Evolutionary conservation across 1,140 invertebrate species (phyloP).

Genomic region (Zaprionus ghesquierei): DNA sequence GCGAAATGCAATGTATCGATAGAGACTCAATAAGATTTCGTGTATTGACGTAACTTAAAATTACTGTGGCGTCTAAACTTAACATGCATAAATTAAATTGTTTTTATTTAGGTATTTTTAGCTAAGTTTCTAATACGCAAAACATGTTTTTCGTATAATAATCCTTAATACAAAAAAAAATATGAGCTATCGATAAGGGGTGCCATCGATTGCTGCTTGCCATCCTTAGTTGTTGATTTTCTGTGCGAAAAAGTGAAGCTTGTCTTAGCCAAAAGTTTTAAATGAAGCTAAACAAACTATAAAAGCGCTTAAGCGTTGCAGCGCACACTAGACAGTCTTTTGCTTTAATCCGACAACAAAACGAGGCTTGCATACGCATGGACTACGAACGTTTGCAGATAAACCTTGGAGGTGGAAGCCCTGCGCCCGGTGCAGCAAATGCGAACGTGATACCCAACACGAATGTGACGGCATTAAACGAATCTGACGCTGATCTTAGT

Average conservation of each 20-base stretch:
- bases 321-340: background rate
- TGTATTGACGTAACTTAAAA: background rate
- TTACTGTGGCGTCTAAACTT: background rate
- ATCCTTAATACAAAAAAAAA: background rate
- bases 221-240: constrained; percentile 72
- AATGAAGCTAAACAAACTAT: constrained; percentile 15
- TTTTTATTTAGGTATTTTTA: background rate
- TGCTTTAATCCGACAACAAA: background rate
- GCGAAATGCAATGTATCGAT: background rate
- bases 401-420: constrained; percentile 45
- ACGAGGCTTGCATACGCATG: constrained; percentile 31
- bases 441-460: constrained; percentile 24
- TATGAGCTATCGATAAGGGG: background rate
- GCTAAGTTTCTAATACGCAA: background rate
- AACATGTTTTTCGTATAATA: background rate
- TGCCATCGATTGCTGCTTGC: constrained; percentile 12
- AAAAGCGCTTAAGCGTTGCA: constrained; percentile 11
- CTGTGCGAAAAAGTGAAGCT: constrained; percentile 53
- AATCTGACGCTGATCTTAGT: constrained; percentile 37
- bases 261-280: constrained; percentile 1
- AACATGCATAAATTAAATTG: background rate
- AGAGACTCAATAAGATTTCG: background rate
- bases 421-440: constrained; percentile 39
- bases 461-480: constrained; percentile 3
- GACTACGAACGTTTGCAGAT: constrained; percentile 56